Percentiles rank a stretch among this genome's conserved stretches.
These are phyloP conservation scores for Patiria pectinifera DNA, from an alignment of 53 echinoderm and acorn worm genomes.

Conservation along the genomic window DNA sequence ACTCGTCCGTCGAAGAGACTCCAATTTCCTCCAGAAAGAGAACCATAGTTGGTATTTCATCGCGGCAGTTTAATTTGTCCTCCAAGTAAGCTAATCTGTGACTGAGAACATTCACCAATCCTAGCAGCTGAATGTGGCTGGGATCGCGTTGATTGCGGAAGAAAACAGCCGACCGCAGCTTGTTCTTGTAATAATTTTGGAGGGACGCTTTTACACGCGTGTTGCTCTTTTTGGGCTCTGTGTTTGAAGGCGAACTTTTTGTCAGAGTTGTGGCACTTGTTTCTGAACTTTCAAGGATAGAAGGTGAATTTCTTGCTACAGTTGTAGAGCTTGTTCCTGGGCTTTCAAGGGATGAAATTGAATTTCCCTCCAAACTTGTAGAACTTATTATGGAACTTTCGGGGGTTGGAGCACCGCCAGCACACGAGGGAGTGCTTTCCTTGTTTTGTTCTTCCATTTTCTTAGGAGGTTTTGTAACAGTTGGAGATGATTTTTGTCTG, in stretches of 20 bases:
- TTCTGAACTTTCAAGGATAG: background rate
- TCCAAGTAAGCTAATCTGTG: conserved; percentile 55
- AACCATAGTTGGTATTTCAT: conserved; percentile 50
- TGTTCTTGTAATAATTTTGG: conserved; percentile 38
- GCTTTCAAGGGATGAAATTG: background rate
- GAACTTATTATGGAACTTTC: background rate
- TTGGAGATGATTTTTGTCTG: background rate
- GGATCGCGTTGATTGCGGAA: background rate
- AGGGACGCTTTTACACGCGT: background rate
- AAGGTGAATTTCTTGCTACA: background rate
- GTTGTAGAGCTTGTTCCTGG: background rate
- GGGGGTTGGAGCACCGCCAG: background rate
- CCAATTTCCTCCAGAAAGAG: conserved; percentile 64
- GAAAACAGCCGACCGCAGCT: background rate
- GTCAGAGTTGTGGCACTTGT: background rate
- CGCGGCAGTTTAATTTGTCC: conserved; percentile 57
- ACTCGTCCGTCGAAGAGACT: conserved; percentile 62
- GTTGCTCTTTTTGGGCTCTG: background rate
- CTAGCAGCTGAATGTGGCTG: conserved; percentile 10
- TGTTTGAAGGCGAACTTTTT: background rate
- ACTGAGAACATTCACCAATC: conserved; percentile 44
- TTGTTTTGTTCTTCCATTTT: background rate
- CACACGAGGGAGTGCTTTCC: background rate
- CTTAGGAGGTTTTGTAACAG: background rate
- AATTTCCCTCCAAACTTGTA: background rate